phyloP scores from a whole-genome alignment of 2,113 vertebrate species.

The Eira barbara region DNA sequence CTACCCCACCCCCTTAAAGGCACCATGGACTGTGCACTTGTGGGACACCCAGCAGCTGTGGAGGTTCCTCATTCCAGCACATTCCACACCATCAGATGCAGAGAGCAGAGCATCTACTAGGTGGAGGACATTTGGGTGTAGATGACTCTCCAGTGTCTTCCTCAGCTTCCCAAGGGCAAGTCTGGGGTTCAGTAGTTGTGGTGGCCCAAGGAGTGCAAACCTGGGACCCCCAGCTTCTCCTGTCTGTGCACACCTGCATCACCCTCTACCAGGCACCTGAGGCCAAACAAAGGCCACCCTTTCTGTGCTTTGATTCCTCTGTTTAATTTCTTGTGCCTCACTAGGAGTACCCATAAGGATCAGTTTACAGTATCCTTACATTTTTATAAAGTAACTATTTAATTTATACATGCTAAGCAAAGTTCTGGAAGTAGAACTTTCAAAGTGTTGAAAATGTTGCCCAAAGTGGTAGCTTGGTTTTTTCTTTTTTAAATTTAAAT shows the following conservation, averaged over 20 bases:
- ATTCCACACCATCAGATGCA: neutral
- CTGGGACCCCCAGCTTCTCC: fast-evolving
- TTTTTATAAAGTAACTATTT: neutral
- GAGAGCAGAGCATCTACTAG: neutral
- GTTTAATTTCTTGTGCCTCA: neutral
- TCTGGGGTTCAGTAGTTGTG: neutral
- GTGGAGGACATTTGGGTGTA: neutral
- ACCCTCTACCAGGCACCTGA: too few relatives aligned
- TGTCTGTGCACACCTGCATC: fast-evolving
- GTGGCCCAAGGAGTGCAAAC: neutral
- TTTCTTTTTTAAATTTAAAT: neutral
- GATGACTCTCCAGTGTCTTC: neutral
- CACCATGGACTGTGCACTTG: neutral
- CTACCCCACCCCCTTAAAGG: neutral
- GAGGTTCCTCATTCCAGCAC: neutral
- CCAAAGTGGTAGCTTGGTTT: neutral
- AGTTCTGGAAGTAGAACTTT: neutral
- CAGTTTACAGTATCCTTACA: neutral
- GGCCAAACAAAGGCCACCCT: neutral
- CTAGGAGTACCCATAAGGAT: too few relatives aligned
- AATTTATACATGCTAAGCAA: neutral
- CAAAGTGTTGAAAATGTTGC: neutral
- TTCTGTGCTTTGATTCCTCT: neutral
- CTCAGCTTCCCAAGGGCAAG: neutral
- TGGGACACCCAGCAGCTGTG: neutral